phyloP scores from a whole-genome alignment of 2,113 vertebrate genomes.

The Lynx canadensis region DNA sequence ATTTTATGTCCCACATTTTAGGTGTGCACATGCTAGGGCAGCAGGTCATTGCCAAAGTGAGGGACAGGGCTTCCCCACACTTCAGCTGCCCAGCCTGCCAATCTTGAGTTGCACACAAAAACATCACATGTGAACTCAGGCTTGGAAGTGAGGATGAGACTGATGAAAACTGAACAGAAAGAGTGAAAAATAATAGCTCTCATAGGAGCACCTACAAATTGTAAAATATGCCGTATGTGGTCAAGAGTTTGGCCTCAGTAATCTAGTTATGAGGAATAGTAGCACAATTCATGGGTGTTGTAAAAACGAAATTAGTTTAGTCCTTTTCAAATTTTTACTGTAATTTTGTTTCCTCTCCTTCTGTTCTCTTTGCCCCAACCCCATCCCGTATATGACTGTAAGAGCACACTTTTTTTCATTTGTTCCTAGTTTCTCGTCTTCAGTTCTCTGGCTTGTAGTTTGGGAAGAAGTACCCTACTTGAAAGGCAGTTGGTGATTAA shows the following conservation, averaged over 20 bases:
- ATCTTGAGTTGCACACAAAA: background rate
- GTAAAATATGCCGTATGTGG: background rate
- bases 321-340: background rate
- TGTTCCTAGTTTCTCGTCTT: background rate
- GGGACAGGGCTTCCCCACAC: background rate
- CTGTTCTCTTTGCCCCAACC: background rate
- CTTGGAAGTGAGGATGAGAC: background rate
- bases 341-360: background rate
- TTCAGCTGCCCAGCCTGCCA: background rate
- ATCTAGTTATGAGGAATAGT: background rate
- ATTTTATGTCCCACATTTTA: background rate
- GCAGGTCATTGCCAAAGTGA: background rate
- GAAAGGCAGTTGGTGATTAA: background rate
- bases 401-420: background rate
- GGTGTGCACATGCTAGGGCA: background rate
- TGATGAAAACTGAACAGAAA: background rate
- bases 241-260: background rate
- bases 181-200: background rate
- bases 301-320: background rate
- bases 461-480: constrained; percentile 27
- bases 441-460: background rate
- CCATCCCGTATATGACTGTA: background rate
- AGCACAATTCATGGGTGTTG: constrained; percentile 5
- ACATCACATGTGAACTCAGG: background rate
- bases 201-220: background rate